A percentile compares a stretch with the other conserved stretches of the same genome.
Conservation (phyloP, 2,113 vertebrate genomes). For the Phrynosoma platyrhinos region DNA sequence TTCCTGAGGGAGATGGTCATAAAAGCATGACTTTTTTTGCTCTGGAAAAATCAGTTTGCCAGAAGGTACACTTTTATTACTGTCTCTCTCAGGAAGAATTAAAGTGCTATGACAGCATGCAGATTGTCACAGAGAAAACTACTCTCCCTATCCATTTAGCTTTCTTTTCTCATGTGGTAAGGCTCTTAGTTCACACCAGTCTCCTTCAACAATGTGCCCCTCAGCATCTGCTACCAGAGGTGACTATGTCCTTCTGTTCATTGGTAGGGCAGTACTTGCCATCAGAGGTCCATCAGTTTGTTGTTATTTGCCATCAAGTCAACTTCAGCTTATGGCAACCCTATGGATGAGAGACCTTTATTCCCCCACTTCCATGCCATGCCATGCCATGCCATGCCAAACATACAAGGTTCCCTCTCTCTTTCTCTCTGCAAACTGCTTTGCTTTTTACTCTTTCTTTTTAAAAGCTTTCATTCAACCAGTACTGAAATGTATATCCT, state of each 20-base stretch:
- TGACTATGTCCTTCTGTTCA: neutral
- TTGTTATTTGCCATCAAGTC: no score
- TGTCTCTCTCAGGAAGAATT: no score
- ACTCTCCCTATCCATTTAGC: no score
- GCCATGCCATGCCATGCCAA: neutral
- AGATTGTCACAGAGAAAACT: no score
- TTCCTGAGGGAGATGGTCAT: no score
- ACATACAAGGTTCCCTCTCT: slow-evolving; percentile 15
- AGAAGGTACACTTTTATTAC: no score
- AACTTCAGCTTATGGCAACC: no score
- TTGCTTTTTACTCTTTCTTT: neutral
- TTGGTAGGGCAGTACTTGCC: neutral
- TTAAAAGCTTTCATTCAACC: slow-evolving; percentile 30
- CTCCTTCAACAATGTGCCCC: neutral
- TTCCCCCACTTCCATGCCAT: slow-evolving; percentile 35
- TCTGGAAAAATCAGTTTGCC: no score
- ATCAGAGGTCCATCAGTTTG: neutral
- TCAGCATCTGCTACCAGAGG: neutral
- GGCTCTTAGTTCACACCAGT: neutral
- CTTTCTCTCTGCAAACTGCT: slow-evolving; percentile 21
- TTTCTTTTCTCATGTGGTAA: no score
- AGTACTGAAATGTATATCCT: slow-evolving; percentile 48
- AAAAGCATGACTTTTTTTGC: no score
- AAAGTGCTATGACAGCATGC: no score
- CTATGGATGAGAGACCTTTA: neutral